Conservation (phyloP, 2,113 vertebrate species). For the Datnioides undecimradiatus region DNA sequence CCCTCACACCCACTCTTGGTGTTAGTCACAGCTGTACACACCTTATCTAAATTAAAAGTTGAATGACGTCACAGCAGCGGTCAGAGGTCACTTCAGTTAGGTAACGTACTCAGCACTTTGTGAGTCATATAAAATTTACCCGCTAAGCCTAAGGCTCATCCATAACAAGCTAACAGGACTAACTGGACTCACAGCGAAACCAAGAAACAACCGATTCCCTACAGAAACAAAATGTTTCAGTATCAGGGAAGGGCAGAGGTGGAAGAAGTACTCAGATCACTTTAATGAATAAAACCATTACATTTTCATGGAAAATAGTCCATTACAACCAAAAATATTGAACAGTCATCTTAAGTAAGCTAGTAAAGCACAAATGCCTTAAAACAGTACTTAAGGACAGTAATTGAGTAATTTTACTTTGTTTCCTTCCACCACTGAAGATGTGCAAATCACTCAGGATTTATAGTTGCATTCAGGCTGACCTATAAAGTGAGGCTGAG, state of each 20-base stretch:
- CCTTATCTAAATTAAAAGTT: background rate
- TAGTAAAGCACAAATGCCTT: background rate
- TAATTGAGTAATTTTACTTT: background rate
- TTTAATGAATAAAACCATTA: background rate
- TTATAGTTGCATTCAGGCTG: background rate
- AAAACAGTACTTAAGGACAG: background rate
- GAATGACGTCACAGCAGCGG: background rate
- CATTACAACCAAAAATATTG: background rate
- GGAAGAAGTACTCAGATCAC: background rate
- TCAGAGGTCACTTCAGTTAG: background rate
- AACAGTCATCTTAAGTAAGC: background rate
- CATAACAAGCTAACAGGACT: background rate
- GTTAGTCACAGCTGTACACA: conserved; percentile 15
- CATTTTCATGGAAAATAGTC: background rate
- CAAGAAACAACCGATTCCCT: too few species aligned
- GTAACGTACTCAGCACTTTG: background rate
- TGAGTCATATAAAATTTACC: background rate
- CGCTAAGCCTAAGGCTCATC: too few species aligned
- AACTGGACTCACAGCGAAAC: too few species aligned
- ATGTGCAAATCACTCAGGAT: too few species aligned
- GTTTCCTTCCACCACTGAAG: background rate
- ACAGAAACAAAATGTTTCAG: too few species aligned
- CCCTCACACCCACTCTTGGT: background rate
- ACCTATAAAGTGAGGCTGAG: background rate
- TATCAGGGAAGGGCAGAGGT: background rate